phyloP scores from a whole-genome alignment of 37 sponge, comb jelly and placozoan genomes.

The Cliona cf. orientalis region DNA sequence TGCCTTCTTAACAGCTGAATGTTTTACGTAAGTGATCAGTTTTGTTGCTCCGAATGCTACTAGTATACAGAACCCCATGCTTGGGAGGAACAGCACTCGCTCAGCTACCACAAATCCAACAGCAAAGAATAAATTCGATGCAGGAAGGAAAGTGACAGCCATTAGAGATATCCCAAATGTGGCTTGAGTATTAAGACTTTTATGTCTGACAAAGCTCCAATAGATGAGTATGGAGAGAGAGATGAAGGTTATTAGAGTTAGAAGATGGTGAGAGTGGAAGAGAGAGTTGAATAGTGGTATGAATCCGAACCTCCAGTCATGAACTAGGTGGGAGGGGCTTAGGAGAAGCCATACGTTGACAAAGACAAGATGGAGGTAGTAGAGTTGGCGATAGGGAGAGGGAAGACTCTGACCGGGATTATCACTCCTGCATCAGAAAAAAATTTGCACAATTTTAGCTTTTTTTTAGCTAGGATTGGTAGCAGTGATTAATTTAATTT shows the following conservation, averaged over 20 bases:
- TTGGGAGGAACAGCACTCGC: slow-evolving; percentile 88
- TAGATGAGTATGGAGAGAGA: slow-evolving; percentile 15
- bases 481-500: neutral
- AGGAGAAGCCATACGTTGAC: slow-evolving; percentile 80
- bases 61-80: slow-evolving; percentile 57
- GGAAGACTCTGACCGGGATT: slow-evolving; percentile 72
- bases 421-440: slow-evolving; percentile 55
- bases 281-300: slow-evolving; percentile 72
- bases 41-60: slow-evolving; percentile 24
- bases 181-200: neutral
- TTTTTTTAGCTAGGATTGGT: neutral
- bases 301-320: slow-evolving; percentile 89
- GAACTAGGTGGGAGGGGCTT: slow-evolving; percentile 68
- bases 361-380: slow-evolving; percentile 77
- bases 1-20: neutral
- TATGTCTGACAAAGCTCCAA: neutral
- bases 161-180: slow-evolving; percentile 67
- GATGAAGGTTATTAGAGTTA: slow-evolving; percentile 60
- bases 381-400: slow-evolving; percentile 82
- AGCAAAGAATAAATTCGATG: slow-evolving; percentile 88
- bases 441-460: neutral
- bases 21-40: neutral
- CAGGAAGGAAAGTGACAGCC: slow-evolving; percentile 86
- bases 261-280: slow-evolving; percentile 66
- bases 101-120: slow-evolving; percentile 97